Base-by-base conservation (phyloP, 2,113 vertebrate species). In the Pimephales promelas region DNA sequence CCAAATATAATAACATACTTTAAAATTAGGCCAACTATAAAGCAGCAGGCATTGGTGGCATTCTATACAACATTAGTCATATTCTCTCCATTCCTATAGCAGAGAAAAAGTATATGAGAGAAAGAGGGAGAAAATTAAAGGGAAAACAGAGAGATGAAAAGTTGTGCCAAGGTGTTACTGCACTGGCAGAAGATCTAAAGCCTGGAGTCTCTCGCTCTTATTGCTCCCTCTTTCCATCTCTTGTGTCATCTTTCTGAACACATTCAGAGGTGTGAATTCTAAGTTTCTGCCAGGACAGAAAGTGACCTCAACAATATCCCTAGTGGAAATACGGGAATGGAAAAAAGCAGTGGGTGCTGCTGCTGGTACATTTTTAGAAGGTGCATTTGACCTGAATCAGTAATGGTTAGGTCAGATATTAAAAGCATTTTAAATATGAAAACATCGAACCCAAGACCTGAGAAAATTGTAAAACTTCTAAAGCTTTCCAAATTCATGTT, bases 241-340 rank as follows among this genome's bases (percentile, higher is more conserved):
- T 59, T 71, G 28, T 71, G 24, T 72, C 81, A 64, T 81, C 64
- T 40, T n/a, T 36, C 56, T 72, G 72, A 61, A 83, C 54, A 52
- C 75, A 83, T 82, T 84, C 73, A 83, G 80, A 85, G 82, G 81
- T 86, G 84, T 82, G 24, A 86, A 45, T 73, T 75, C 83, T 72
- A 64, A 70, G 64, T 59, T 47, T 45, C 64, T 16, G 85, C 83
- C 85, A 88, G 73, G 70, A 18, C 40, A 85, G 83, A 75, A 89
- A 86, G 83, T 87, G 83, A 88, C 49, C 47, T 83, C 80, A 88
- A 57, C 52, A 40, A 10, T 40, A 83, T 56, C 11, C 14, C 57
- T 72, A 70, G 45, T 45, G 71, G 31, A 10, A 64, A 78, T 11
- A 84, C 59, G 36, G 36, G 71, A 77, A 52, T 52, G 68, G 18